These are phyloP conservation scores for Cynoglossus semilaevis DNA, from an alignment of 2,113 vertebrate genomes.

Conservation along the genomic window DNA sequence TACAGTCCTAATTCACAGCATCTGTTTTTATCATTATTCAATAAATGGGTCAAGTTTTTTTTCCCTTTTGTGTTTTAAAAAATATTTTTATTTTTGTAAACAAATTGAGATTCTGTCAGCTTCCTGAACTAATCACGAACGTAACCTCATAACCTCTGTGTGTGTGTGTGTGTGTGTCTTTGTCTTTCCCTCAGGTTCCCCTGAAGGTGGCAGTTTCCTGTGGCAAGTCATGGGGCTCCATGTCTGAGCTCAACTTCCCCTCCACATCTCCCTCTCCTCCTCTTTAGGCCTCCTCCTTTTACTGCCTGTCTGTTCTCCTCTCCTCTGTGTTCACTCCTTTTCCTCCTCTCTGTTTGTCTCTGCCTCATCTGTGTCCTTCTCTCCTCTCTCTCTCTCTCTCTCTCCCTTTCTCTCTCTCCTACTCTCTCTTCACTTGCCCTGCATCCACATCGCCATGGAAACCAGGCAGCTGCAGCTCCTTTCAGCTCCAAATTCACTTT, in stretches of 20 bases:
- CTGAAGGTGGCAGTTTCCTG: constrained; percentile 85
- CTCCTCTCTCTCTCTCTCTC: constrained; percentile 15
- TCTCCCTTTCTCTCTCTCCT: constrained; percentile 38
- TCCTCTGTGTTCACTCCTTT: background rate
- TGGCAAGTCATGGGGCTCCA: constrained; percentile 88
- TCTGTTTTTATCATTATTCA: too few relatives aligned
- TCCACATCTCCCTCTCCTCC: constrained; percentile 44
- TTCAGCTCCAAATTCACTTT: constrained; percentile 72
- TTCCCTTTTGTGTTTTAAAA: too few relatives aligned
- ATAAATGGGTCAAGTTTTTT: too few relatives aligned
- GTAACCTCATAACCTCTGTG: too few relatives aligned
- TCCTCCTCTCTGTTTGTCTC: constrained; percentile 5
- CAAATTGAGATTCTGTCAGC: too few relatives aligned
- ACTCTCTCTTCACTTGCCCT: constrained; percentile 55
- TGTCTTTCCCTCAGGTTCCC: constrained; percentile 80
- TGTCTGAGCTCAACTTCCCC: constrained; percentile 78
- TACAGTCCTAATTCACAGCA: too few relatives aligned
- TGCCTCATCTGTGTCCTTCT: constrained; percentile 9
- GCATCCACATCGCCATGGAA: constrained; percentile 81
- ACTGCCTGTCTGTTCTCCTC: too few relatives aligned
- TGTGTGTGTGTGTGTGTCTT: too few relatives aligned
- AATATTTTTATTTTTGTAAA: too few relatives aligned
- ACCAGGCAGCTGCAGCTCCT: constrained; percentile 76
- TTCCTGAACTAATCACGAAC: too few relatives aligned
- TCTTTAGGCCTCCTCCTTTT: constrained; percentile 21